Evolutionary conservation across 2,888 invertebrate species (phyloP).

Genomic region (Pinctada fucata): DNA sequence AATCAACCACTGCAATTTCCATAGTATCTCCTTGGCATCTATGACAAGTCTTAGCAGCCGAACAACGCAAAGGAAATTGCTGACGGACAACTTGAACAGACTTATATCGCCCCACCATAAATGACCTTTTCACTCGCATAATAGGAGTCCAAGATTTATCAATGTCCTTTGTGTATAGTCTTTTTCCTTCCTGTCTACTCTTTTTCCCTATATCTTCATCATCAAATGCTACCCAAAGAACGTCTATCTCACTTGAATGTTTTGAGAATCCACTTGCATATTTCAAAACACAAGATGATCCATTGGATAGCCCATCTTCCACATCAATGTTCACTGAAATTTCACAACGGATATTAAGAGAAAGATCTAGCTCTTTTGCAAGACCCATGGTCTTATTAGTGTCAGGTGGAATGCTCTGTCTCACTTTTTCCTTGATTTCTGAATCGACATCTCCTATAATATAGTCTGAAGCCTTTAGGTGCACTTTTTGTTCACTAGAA

Average conservation of each 20-base stretch:
- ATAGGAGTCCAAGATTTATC: constrained; percentile 30
- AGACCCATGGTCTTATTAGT: constrained; percentile 38
- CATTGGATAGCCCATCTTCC: constrained; percentile 51
- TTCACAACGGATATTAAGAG: constrained; percentile 31
- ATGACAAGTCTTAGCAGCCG: constrained; percentile 47
- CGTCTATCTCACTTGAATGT: constrained; percentile 31
- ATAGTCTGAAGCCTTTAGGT: constrained; percentile 37
- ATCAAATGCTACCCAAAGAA: constrained; percentile 49
- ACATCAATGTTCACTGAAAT: constrained; percentile 41
- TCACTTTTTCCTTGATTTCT: constrained; percentile 28
- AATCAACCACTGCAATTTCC: constrained; percentile 43
- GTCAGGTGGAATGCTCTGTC: constrained; percentile 38
- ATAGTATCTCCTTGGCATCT: constrained; percentile 48
- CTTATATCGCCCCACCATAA: constrained; percentile 28
- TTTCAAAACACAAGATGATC: constrained; percentile 43
- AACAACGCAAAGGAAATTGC: constrained; percentile 46
- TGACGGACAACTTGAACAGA: constrained; percentile 35
- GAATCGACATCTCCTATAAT: constrained; percentile 35
- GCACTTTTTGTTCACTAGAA: constrained; percentile 7
- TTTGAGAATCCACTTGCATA: constrained; percentile 39
- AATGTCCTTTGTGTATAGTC: constrained; percentile 35
- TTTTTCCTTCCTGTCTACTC: constrained; percentile 25
- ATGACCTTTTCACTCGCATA: constrained; percentile 16
- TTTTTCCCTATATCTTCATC: constrained; percentile 31
- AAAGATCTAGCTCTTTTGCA: constrained; percentile 28